These are phyloP conservation scores for Bradysia coprophila DNA, from an alignment of 1,140 invertebrate species.

Conservation along the genomic window DNA sequence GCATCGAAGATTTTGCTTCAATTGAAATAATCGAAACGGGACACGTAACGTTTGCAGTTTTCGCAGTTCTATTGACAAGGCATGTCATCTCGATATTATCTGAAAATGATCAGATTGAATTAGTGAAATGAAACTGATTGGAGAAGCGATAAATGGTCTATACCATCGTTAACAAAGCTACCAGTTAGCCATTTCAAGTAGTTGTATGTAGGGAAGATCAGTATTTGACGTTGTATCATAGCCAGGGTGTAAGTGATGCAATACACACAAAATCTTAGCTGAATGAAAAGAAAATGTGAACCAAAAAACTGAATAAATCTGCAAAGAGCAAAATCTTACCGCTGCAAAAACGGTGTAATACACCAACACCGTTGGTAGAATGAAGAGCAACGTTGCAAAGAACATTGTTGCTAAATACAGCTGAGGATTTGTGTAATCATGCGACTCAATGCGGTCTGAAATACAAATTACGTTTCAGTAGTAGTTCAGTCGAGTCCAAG, in stretches of 20 bases:
- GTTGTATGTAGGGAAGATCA: too few species aligned
- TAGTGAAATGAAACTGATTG: too few species aligned
- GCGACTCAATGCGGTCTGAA: constrained; percentile 16
- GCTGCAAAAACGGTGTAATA: constrained; percentile 20
- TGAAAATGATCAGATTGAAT: too few species aligned
- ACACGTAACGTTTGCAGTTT: too few species aligned
- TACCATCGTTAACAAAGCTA: too few species aligned
- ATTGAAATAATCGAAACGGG: too few species aligned
- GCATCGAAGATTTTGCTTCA: too few species aligned
- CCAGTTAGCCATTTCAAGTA: too few species aligned
- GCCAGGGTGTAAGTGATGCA: not conserved
- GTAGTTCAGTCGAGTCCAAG: too few species aligned
- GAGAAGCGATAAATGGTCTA: too few species aligned
- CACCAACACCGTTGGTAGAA: constrained; percentile 18
- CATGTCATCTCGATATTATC: too few species aligned
- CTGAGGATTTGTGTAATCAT: constrained; percentile 21
- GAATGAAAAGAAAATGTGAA: not conserved
- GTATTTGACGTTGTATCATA: not conserved
- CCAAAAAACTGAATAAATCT: not conserved
- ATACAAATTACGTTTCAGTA: constrained; percentile 2
- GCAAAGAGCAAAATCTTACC: constrained; percentile 8
- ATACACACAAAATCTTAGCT: not conserved
- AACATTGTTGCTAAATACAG: constrained; percentile 20
- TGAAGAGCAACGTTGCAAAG: constrained; percentile 17
- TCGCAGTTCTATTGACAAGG: too few species aligned